Conservation (phyloP, 2,113 vertebrate genomes). For the Vicugna pacos region DNA sequence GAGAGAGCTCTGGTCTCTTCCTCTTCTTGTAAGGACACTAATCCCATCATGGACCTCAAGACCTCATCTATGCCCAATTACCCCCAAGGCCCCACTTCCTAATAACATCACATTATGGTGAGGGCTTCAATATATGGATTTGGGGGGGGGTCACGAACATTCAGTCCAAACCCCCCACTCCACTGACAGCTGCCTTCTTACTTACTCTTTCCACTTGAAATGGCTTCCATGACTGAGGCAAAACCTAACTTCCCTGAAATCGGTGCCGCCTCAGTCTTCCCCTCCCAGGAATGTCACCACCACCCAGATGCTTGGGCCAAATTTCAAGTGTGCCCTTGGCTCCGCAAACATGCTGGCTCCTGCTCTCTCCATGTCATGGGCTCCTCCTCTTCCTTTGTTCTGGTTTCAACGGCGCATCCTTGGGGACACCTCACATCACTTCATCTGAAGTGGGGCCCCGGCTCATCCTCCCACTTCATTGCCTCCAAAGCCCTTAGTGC, state of each 20-base stretch:
- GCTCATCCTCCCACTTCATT: no score
- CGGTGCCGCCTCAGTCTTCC: neutral
- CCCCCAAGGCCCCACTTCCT: neutral
- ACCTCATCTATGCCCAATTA: neutral
- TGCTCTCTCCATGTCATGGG: fast-evolving
- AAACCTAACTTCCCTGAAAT: neutral
- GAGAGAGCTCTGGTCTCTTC: neutral
- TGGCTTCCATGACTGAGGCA: neutral
- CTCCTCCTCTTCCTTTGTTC: neutral
- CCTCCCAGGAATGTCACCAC: neutral
- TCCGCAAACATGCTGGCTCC: neutral
- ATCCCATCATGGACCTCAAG: neutral
- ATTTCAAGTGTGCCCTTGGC: neutral
- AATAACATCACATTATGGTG: neutral
- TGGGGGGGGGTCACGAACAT: neutral
- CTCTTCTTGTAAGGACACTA: neutral
- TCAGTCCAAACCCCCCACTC: neutral
- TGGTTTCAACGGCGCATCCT: neutral
- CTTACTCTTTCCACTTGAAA: neutral
- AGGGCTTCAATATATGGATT: no score
- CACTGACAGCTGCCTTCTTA: neutral
- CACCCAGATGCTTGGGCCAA: neutral
- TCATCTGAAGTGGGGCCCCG: fast-evolving
- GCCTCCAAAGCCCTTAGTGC: neutral
- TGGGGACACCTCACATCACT: neutral